Base-by-base conservation (phyloP, 2,113 vertebrate genomes). In the Antechinus stuartii region DNA sequence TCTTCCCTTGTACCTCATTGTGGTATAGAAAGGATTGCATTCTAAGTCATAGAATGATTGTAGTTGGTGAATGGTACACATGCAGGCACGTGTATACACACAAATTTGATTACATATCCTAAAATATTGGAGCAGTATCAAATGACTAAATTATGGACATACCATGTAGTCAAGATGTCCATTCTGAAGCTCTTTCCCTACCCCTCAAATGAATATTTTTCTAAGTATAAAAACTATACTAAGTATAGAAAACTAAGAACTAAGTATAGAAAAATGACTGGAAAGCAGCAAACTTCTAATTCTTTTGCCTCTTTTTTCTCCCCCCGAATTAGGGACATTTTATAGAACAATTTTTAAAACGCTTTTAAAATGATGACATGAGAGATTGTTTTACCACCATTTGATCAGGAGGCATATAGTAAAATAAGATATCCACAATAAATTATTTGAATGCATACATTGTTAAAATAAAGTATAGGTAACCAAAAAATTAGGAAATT, bases 261-360 rank as follows among this genome's bases (percentile, higher is more conserved):
- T 23, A 50, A 57, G 24, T 2, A 35, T 92, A 49, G 54, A 95
- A 93, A 68, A 91, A 26, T 93, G 35, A 94, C 84, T 23, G n/a
- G 2, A 30, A 76, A 76, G 68, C 14, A 42, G 19, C 68, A 84
- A 11, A 19, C 5, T 42, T 42, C 35, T 22, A 4, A 23, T 84
- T 84, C n/a, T 5, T 68, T 35, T 68, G 12, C 68, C 16, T 84
- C 7, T 8, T 8, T 42, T 26, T 2, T 19, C n/a, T 23, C n/a
- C 19, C 19, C 5, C 7, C 68, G 42, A 84, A 84, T 92, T 24
- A 89, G 90, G 68, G 27, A 2, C 9, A 94, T 68, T 76, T 10
- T 90, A 25, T 54, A 92, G 24, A 61, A 84, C 23, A 27, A 57
- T 84, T 30, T 94, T 35, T 0, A 94, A 96, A 94, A 26, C 52